These are phyloP conservation scores for Lycaena phlaeas DNA, from an alignment of 2,888 invertebrate genomes.

Conservation along the genomic window DNA sequence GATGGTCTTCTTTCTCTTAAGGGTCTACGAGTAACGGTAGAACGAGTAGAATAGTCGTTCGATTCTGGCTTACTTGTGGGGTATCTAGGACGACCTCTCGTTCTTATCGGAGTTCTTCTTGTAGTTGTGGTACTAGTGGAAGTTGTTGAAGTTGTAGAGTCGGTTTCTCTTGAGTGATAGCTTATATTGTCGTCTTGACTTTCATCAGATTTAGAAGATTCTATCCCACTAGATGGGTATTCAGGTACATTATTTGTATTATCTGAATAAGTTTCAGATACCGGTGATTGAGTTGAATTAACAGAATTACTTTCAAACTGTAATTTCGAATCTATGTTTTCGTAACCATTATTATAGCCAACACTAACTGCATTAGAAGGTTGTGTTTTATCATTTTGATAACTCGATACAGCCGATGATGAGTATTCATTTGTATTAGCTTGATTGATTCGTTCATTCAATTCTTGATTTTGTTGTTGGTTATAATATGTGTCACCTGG, in stretches of 20 bases:
- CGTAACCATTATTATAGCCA: constrained; percentile 16
- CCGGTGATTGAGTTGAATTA: constrained; percentile 30
- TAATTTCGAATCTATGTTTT: constrained; percentile 19
- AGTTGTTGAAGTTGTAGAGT: constrained; percentile 26
- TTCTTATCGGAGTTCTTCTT: constrained; percentile 37
- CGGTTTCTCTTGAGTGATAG: constrained; percentile 31
- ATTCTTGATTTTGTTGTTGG: background rate
- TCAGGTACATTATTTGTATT: constrained; percentile 28
- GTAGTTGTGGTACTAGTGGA: constrained; percentile 48
- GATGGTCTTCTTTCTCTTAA: constrained; percentile 66
- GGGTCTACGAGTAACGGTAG: constrained; percentile 59
- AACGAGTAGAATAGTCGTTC: constrained; percentile 50
- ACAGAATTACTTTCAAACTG: constrained; percentile 30
- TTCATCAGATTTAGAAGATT: constrained; percentile 30
- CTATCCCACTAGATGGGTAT: constrained; percentile 25
- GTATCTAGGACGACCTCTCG: constrained; percentile 54
- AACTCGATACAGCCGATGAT: constrained; percentile 31
- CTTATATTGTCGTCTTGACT: constrained; percentile 38
- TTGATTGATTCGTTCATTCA: background rate
- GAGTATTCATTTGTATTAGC: constrained; percentile 37
- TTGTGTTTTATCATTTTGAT: constrained; percentile 16
- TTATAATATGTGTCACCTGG: background rate
- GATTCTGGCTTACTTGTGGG: constrained; percentile 51
- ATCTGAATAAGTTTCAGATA: constrained; percentile 29
- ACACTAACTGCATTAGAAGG: constrained; percentile 19